Percentiles rank a stretch among this genome's conserved stretches.
Evolutionary conservation across 2,113 vertebrate genomes (phyloP).

Genomic region (Cavia porcellus): DNA sequence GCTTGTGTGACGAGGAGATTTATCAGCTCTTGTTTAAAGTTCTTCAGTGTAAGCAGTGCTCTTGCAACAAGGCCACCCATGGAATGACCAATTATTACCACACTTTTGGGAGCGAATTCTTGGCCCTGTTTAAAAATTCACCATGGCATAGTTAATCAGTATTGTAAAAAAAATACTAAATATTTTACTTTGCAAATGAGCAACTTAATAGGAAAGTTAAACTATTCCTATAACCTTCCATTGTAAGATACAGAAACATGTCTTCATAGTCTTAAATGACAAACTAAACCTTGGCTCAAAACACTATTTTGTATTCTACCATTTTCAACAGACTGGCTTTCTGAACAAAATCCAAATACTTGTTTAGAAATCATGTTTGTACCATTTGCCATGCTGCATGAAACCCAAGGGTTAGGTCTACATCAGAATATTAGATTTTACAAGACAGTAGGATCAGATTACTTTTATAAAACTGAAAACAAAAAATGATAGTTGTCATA

Average conservation of each 20-base stretch:
- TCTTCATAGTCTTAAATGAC: constrained; percentile 37
- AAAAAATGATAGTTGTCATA: neutral
- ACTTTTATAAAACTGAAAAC: constrained; percentile 29
- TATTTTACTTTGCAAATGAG: neutral
- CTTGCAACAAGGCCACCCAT: constrained; percentile 99
- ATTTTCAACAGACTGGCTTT: constrained; percentile 57
- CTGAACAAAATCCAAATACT: constrained; percentile 40
- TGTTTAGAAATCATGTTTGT: constrained; percentile 36
- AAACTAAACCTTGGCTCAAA: neutral
- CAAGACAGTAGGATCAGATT: neutral
- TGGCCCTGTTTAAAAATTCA: constrained; percentile 86
- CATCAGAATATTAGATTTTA: constrained; percentile 32
- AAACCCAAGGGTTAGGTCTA: neutral
- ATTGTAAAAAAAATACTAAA: neutral
- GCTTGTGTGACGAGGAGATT: constrained; percentile 97
- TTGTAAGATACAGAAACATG: constrained; percentile 21
- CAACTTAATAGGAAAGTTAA: constrained; percentile 50
- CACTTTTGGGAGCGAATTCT: constrained; percentile 92
- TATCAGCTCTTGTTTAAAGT: constrained; percentile 94
- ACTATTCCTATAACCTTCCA: neutral
- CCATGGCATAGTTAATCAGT: constrained; percentile 40
- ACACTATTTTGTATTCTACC: neutral
- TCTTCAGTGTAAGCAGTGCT: constrained; percentile 94
- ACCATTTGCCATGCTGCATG: neutral
- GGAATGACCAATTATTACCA: constrained; percentile 96